These are phyloP conservation scores for Mustela lutreola DNA, from an alignment of 2,113 vertebrate species.

Conservation along the genomic window DNA sequence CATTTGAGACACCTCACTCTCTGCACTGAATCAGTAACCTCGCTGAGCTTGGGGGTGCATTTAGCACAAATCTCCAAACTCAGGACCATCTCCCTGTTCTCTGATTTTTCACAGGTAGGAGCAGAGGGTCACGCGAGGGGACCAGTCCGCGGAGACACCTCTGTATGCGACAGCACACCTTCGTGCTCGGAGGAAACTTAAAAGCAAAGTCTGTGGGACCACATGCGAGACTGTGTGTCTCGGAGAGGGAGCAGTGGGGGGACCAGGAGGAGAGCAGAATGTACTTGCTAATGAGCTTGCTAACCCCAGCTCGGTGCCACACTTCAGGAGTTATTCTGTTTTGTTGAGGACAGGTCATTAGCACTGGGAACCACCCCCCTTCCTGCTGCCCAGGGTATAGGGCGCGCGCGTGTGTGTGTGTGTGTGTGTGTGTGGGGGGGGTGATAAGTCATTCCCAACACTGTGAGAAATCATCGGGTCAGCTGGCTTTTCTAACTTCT, in stretches of 20 bases:
- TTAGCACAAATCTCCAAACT: constrained; percentile 31
- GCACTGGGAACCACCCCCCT: not conserved
- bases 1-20: not conserved
- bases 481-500: not conserved
- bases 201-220: not conserved
- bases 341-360: constrained; percentile 10
- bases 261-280: not conserved
- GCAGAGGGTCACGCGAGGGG: not conserved
- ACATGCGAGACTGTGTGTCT: not conserved
- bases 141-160: not conserved
- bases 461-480: constrained; percentile 37
- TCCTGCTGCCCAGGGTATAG: not conserved
- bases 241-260: not conserved
- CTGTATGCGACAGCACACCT: not conserved
- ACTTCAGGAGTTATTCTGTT: constrained; percentile 2
- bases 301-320: not conserved
- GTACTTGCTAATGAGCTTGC: not conserved
- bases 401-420: not conserved
- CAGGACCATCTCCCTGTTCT: not conserved
- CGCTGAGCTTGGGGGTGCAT: not conserved
- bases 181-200: not conserved
- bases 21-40: not conserved
- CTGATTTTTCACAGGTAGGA: constrained; percentile 38
- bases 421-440: not conserved
- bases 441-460: constrained; percentile 34